Evolutionary conservation across 1,140 invertebrate genomes (phyloP), one percentile per base, ranked within the genome.

Genomic region (Caenorhabditis briggsae): DNA sequence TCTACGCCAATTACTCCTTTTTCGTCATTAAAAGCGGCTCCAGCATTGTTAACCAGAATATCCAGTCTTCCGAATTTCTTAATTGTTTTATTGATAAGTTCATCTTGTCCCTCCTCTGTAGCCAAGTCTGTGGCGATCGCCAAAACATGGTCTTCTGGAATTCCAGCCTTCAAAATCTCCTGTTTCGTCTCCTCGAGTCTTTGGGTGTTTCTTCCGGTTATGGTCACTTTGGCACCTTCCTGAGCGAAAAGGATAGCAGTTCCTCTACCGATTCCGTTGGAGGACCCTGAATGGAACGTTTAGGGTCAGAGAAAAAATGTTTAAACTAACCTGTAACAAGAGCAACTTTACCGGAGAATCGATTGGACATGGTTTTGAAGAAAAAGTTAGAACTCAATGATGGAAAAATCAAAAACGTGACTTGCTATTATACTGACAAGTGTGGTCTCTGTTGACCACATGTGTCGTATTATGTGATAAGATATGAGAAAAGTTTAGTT

Each of bases 261-360:
- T 16, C 95, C 95, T 56, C 95, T 95, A 82, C 96, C 96, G 88
- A 97, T 96, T 1, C 96, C 96, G 56, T 95, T 96, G 92, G 95
- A 96, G 2, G 96, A 96, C 82, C 96, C 96, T 86, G 23, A 12
- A 86, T 5, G 5, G 6, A 5, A 8, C 18, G 2, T 43, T 70
- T 11, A 8, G 9, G 16, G 9, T 53, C 50, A 53, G 50, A 53
- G 6, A 12, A 53, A 53, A 53, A 53, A 53, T 33, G 33, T 33
- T 33, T 33, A 58, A 1, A 58, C 18, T 58, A 58, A 58, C 56
- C 56, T 58, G 56, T 58, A 58, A n/a, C 56, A 58, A 58, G 3
- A 18, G 56, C 56, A 20, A 58, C 56, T 58, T 58, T 58, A 7
- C 56, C 56, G n/a, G 56, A 58, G n/a, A 58, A 58, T 18, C 56